Evolutionary conservation across 2,888 invertebrate species (phyloP).

Genomic region (Amphipyra tragopoginis): DNA sequence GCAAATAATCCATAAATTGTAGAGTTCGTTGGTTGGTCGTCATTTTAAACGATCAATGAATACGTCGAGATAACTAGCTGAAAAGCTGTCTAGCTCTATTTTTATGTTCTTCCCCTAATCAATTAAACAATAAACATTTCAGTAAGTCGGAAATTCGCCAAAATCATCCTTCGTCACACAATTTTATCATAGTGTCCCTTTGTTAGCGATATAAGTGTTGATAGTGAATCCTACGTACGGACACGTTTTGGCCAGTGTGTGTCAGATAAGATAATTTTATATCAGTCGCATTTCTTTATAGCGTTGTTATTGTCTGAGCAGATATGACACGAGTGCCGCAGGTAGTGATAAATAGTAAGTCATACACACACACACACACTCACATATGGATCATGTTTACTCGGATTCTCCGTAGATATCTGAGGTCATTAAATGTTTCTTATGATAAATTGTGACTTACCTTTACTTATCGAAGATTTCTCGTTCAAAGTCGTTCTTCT

Average conservation of each 20-base stretch:
- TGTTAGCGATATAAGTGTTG: conserved; percentile 19
- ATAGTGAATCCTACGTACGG: conserved; percentile 39
- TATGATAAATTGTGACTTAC: conserved; percentile 27
- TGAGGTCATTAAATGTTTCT: conserved; percentile 41
- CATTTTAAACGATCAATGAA: no score
- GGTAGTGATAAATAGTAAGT: conserved; percentile 32
- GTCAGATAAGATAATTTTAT: conserved; percentile 53
- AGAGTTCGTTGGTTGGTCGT: no score
- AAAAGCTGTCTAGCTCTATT: neutral
- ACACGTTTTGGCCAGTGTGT: conserved; percentile 52
- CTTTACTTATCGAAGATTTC: conserved; percentile 15
- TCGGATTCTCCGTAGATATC: conserved; percentile 25
- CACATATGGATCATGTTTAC: conserved; percentile 23
- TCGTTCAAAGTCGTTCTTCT: conserved; percentile 17
- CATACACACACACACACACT: conserved; percentile 12
- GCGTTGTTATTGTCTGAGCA: conserved; percentile 51
- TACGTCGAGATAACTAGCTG: neutral
- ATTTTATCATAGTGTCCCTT: conserved; percentile 20
- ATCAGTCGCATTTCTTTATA: conserved; percentile 56
- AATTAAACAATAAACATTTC: conserved; percentile 2
- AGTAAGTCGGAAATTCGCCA: neutral
- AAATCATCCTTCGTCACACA: conserved; percentile 11
- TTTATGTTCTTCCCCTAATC: conserved; percentile 35
- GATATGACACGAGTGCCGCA: conserved; percentile 44
- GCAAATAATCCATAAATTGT: no score